Percentiles rank a stretch among this genome's conserved stretches.
Conservation (phyloP, 2,113 vertebrate species). For the Bungarus multicinctus region DNA sequence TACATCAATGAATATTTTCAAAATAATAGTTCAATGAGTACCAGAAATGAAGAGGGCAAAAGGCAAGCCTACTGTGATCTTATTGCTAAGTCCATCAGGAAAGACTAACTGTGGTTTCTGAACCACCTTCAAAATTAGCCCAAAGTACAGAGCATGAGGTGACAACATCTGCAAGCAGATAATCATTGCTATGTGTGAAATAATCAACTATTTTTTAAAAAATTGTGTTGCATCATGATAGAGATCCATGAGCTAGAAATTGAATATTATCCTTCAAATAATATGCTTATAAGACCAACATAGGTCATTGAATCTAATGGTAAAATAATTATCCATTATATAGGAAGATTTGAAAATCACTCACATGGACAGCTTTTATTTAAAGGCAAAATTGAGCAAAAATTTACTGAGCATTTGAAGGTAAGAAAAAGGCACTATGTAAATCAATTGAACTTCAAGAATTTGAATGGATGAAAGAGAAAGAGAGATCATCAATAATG, state of each 20-base stretch:
- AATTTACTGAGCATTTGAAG: not conserved
- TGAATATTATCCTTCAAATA: not conserved
- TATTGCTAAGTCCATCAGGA: not conserved
- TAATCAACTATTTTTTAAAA: not conserved
- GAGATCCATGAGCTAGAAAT: not conserved
- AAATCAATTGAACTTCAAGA: constrained; percentile 5
- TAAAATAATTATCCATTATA: constrained; percentile 14
- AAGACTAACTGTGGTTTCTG: not conserved
- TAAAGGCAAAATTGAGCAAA: not conserved
- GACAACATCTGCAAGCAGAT: not conserved
- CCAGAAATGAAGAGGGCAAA: not conserved
- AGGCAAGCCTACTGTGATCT: not conserved
- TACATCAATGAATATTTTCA: not conserved
- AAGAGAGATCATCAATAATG: not conserved
- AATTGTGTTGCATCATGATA: not conserved
- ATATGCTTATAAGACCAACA: not conserved
- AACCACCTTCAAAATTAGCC: not conserved
- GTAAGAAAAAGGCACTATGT: not conserved
- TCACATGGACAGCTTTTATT: constrained; percentile 3
- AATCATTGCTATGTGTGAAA: not conserved
- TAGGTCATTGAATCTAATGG: not conserved
- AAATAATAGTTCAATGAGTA: not conserved
- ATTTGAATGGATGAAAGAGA: not conserved
- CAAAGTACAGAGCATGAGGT: not conserved
- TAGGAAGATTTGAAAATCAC: constrained; percentile 15